Base-by-base conservation (phyloP, 2,888 invertebrate genomes). In the Nemapogon koenigi region DNA sequence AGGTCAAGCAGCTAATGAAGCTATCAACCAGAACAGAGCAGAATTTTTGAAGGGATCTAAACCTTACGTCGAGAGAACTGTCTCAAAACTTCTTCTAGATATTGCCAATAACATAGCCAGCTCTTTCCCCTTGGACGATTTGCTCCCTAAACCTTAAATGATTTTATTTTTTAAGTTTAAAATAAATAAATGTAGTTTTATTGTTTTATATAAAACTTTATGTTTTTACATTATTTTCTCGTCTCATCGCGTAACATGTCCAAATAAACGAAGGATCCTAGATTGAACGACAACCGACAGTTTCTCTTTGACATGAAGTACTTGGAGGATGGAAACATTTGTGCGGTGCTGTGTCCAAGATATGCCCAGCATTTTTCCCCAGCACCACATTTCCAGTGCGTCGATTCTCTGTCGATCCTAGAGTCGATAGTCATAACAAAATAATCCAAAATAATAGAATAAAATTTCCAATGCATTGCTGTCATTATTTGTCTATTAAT, bases 21-120 rank as follows among this genome's bases (percentile, higher is more conserved):
- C 83, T 0, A 80, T 87, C 32, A 83, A 86, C 51, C 72, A 81
- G 48, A 87, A 87, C 51, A 79, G 83, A 43, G 71, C 68, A 0
- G 81, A 83, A 26, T 82, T 87, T 50, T 52, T 84, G 6, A 62
- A 60, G 18, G 71, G 81, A 1, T 62, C 83, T 10, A 79, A 81
- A 47, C 86, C 87, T 0, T 64, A 80, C 38, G 57, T 86, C 2
- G 83, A 86, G 53, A 69, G 56, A 42, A 80, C 83, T 0, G 70
- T 83, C 0, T 60, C 81, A 0, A 66, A 64, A 3, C 57, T 82
- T 1, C 62, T 85, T 10, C 52, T 81, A 33, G 71, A 80, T 1
- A 64, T 81, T 4, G 79, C 82, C 3, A 85, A 84, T 50, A 80
- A 75, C 41, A 78, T 86, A 22, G 75, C 84, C 2, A 59, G 62